Evolutionary conservation across 2,888 invertebrate genomes (phyloP), one percentile per base, ranked within the genome.

Genomic region (Spisula solida): DNA sequence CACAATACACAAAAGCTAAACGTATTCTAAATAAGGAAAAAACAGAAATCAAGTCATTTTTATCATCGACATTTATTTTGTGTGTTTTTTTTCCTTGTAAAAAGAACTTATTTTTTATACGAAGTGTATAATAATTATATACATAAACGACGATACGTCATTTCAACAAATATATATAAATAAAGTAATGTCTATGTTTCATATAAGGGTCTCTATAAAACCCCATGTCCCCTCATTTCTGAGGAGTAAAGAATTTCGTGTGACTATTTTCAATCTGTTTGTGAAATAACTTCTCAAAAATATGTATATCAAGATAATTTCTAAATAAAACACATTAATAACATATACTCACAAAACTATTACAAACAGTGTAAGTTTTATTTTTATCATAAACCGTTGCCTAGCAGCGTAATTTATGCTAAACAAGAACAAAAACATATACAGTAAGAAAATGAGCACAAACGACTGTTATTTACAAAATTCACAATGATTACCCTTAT

Each of bases 141-240:
- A 87, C 87, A 87, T 78, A 56, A 41, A 87, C 79, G 87, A 87
- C 87, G 18, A 31, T 29, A 86, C 16, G 78, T 79, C 47, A 82
- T 79, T 12, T 87, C 82, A 87, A 87, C 87, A 87, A 87, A 82
- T 87, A 87, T 86, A 86, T 87, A 87, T 85, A 85, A 85, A 85
- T 85, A 85, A 85, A 55, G 31, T 48, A 85, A 85, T 79, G 85
- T 85, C 79, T 85, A 55, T 79, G 31, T 48, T 78, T 78, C 29
- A 29, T 78, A 34, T 25, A 51, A n/a, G 80, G n/a, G 47, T 80
- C n/a, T 47, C 47, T 80, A 75, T 34, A 14, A 75, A 34, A 16
- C 34, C 34, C 75, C 75, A 41, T 41, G 41, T 31, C 31, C 29
- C n/a, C 31, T 75, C 34, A 10, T 16, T 16, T 75, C 75, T 75